Conservation (phyloP, 2,888 invertebrate species). For the Teleiodes luculella region DNA sequence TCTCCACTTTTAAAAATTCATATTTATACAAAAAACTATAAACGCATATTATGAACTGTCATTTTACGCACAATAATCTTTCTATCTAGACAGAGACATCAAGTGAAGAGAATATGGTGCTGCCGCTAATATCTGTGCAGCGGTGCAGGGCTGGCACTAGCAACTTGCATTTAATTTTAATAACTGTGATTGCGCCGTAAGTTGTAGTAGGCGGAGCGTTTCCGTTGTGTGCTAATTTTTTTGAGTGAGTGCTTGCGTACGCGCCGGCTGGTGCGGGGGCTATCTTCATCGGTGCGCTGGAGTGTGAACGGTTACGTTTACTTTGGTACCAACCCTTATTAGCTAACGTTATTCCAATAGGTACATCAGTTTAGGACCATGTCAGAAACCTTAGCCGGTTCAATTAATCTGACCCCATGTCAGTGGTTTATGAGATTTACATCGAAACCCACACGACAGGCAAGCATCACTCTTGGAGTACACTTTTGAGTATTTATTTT, state of each 20-base stretch:
- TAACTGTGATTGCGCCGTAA: slow-evolving; percentile 29
- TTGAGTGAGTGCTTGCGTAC: slow-evolving; percentile 58
- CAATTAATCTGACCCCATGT: too few relatives aligned
- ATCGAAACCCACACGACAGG: too few relatives aligned
- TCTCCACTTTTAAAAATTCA: too few relatives aligned
- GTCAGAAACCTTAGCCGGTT: too few relatives aligned
- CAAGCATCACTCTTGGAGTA: too few relatives aligned
- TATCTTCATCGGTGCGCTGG: slow-evolving; percentile 69
- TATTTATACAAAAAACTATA: too few relatives aligned
- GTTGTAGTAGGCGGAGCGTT: slow-evolving; percentile 42
- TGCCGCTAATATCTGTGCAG: background rate
- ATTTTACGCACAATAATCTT: too few relatives aligned
- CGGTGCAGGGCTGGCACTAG: slow-evolving; percentile 1
- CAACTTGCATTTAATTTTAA: slow-evolving; percentile 14
- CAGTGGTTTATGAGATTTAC: too few relatives aligned
- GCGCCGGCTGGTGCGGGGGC: slow-evolving; percentile 22
- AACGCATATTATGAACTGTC: too few relatives aligned
- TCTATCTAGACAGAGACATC: too few relatives aligned
- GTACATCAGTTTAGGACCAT: too few relatives aligned
- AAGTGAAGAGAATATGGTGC: background rate
- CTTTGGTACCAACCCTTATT: slow-evolving; percentile 60
- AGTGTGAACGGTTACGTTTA: slow-evolving; percentile 66
- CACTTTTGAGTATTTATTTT: too few relatives aligned
- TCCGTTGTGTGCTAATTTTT: slow-evolving; percentile 76
- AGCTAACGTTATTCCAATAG: slow-evolving; percentile 33